Evolutionary conservation across 2,888 invertebrate genomes (phyloP).

Genomic region (Selenia dentaria): DNA sequence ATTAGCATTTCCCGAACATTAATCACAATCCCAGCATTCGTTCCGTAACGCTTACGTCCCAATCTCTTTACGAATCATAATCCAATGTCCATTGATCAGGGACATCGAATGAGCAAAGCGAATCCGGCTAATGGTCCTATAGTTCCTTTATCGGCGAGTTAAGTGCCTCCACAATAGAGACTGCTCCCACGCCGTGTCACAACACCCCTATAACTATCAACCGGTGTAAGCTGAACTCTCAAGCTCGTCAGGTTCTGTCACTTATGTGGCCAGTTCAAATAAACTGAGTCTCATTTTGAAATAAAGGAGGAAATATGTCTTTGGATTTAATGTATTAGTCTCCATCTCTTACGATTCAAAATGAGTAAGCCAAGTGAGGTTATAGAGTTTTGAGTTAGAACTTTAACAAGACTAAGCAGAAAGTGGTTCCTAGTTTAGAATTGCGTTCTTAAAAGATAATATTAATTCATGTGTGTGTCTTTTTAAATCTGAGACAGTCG

Average conservation of each 20-base stretch:
- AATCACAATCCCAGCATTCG: constrained; percentile 40
- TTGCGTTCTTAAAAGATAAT: too few relatives aligned
- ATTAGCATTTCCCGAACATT: constrained; percentile 26
- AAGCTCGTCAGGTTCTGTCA: not conserved
- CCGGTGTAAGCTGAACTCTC: constrained; percentile 47
- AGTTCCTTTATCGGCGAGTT: constrained; percentile 80
- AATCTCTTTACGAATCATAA: constrained; percentile 73
- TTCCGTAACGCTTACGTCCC: constrained; percentile 50
- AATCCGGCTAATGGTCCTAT: constrained; percentile 79
- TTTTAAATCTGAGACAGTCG: too few relatives aligned
- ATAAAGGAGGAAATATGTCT: too few relatives aligned
- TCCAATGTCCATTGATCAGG: constrained; percentile 77
- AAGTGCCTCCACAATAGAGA: constrained; percentile 78
- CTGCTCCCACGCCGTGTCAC: constrained; percentile 82
- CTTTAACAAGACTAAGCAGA: too few relatives aligned
- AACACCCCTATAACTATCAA: constrained; percentile 67
- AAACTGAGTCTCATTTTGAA: too few relatives aligned
- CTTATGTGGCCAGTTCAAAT: not conserved
- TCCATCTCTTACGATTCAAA: too few relatives aligned
- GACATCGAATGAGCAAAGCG: constrained; percentile 80
- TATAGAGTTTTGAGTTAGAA: too few relatives aligned
- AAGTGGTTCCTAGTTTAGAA: too few relatives aligned
- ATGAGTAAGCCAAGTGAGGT: too few relatives aligned
- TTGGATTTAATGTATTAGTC: too few relatives aligned
- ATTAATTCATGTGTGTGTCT: too few relatives aligned